A percentile compares a stretch with the other conserved stretches of the same genome.
phyloP scores from a whole-genome alignment of 2,797 vertebrate genomes.

The Eupleurogrammus muticus region DNA sequence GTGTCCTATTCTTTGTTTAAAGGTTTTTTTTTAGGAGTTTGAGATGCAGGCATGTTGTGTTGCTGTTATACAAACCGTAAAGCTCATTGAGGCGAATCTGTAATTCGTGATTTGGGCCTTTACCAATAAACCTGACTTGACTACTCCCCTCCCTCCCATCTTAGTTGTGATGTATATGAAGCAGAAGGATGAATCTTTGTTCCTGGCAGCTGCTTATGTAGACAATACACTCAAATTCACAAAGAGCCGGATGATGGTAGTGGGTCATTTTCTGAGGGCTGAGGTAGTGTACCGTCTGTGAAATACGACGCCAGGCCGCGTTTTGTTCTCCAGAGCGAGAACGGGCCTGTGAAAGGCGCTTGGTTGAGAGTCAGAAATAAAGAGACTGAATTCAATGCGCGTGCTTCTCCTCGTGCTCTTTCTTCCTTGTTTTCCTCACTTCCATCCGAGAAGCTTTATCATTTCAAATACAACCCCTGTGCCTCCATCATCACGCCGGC shows the following conservation, averaged over 20 bases:
- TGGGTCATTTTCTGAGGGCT: conserved; percentile 5
- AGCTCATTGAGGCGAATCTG: too few species aligned
- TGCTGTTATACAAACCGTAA: too few species aligned
- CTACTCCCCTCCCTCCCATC: too few species aligned
- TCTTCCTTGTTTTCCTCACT: not conserved
- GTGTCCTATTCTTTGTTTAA: too few species aligned
- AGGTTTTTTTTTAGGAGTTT: too few species aligned
- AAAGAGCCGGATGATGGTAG: conserved; percentile 15
- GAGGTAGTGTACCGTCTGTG: conserved; percentile 19
- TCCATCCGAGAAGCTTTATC: conserved; percentile 29
- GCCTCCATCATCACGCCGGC: conserved; percentile 33
- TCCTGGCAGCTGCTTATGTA: too few species aligned
- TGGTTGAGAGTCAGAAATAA: conserved; percentile 39
- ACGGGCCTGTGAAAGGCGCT: conserved; percentile 35
- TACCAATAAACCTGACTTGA: too few species aligned
- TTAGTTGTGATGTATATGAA: too few species aligned
- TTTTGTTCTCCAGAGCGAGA: conserved; percentile 38
- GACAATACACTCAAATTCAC: too few species aligned
- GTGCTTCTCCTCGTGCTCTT: not conserved
- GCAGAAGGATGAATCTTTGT: too few species aligned
- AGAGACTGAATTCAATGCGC: conserved; percentile 21
- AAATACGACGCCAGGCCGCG: conserved; percentile 28
- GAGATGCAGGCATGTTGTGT: too few species aligned
- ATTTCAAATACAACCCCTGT: conserved; percentile 32
- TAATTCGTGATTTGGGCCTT: too few species aligned